These are phyloP conservation scores for Esox masquinongy DNA, from an alignment of 2,797 vertebrate species.

Conservation along the genomic window DNA sequence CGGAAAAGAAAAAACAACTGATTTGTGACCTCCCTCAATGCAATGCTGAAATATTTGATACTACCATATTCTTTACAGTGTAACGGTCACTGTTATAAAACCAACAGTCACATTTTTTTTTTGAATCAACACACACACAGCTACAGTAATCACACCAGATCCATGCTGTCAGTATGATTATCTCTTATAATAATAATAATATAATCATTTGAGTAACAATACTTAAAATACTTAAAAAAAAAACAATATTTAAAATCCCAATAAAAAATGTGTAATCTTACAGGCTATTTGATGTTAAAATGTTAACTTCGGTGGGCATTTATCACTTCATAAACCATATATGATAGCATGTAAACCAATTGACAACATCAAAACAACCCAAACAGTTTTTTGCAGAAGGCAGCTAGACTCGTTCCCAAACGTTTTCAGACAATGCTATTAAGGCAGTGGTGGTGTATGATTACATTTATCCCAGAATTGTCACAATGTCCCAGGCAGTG, in stretches of 20 bases:
- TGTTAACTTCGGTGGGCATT: background rate
- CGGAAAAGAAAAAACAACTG: too few relatives aligned
- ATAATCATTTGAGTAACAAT: background rate
- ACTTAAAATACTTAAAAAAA: too few relatives aligned
- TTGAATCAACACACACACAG: too few relatives aligned
- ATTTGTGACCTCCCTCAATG: too few relatives aligned
- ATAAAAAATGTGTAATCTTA: background rate
- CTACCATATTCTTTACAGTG: too few relatives aligned
- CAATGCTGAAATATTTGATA: too few relatives aligned
- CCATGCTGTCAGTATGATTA: too few relatives aligned
- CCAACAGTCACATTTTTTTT: too few relatives aligned
- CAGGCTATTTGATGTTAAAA: background rate
- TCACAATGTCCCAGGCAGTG: constrained; percentile 53
- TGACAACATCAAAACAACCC: background rate
- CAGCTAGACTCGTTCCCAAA: background rate
- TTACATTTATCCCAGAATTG: constrained; percentile 38
- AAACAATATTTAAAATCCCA: background rate
- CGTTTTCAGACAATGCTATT: background rate
- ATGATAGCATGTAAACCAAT: background rate
- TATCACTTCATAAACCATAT: background rate
- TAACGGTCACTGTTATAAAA: too few relatives aligned
- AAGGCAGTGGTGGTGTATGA: constrained; percentile 50
- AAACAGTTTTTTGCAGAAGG: background rate
- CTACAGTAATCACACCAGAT: too few relatives aligned
- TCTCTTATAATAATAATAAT: too few relatives aligned